These are phyloP conservation scores for Agrenia bidenticulata DNA, from an alignment of 2,888 invertebrate genomes.

Conservation along the genomic window DNA sequence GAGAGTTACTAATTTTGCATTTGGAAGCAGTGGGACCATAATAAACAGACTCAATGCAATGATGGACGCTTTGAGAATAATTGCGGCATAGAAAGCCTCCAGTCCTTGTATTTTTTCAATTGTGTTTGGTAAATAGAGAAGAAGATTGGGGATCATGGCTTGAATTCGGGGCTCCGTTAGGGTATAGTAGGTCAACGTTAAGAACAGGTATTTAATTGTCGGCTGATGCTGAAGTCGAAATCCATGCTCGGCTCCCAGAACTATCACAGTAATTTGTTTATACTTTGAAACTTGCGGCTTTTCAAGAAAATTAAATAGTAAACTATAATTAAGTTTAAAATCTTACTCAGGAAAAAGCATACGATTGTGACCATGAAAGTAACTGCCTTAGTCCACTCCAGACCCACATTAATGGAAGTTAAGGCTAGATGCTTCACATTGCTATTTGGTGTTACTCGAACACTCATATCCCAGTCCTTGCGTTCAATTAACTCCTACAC, in stretches of 20 bases:
- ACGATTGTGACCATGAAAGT: constrained; percentile 76
- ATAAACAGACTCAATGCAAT: constrained; percentile 62
- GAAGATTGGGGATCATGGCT: constrained; percentile 38
- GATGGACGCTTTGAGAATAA: constrained; percentile 66
- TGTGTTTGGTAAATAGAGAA: constrained; percentile 36
- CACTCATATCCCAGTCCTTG: constrained; percentile 75
- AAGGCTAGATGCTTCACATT: constrained; percentile 75
- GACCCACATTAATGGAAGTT: constrained; percentile 76
- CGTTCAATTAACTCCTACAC: constrained; percentile 60
- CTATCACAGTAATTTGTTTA: constrained; percentile 29
- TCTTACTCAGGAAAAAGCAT: constrained; percentile 66
- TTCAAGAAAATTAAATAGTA: too few species aligned
- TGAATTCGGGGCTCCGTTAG: constrained; percentile 60
- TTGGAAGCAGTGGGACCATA: constrained; percentile 62
- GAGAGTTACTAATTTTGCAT: constrained; percentile 62
- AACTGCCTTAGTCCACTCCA: constrained; percentile 81
- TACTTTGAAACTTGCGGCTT: too few species aligned
- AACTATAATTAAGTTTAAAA: not conserved
- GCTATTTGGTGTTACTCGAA: constrained; percentile 71
- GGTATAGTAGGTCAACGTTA: constrained; percentile 71
- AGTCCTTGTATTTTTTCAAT: constrained; percentile 57
- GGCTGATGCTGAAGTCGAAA: constrained; percentile 62
- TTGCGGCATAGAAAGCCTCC: constrained; percentile 69
- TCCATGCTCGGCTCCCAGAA: constrained; percentile 73
- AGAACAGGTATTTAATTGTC: constrained; percentile 65